These are phyloP conservation scores for Nomada flava DNA, from an alignment of 2,888 invertebrate genomes.

Conservation along the genomic window DNA sequence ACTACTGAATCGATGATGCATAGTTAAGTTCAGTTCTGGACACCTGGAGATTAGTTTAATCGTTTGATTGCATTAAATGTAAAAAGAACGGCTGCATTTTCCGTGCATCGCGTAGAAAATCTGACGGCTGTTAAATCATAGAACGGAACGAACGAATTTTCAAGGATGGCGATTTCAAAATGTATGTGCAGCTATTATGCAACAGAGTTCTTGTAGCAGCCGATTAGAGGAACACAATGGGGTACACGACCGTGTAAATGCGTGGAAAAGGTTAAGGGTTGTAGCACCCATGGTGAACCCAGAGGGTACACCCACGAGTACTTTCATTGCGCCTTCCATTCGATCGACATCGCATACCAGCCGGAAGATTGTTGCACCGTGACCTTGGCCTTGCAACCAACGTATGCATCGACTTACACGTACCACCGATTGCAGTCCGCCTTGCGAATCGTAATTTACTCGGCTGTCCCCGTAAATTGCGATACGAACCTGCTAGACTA, in stretches of 20 bases:
- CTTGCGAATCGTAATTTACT: constrained; percentile 57
- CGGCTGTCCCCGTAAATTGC: constrained; percentile 50
- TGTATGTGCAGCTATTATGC: not conserved
- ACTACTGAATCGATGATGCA: constrained; percentile 26
- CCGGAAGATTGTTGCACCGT: constrained; percentile 62
- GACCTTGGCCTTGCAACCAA: constrained; percentile 62
- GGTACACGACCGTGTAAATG: constrained; percentile 56
- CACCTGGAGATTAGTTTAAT: not conserved
- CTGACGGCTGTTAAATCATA: no score
- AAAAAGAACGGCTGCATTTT: not conserved
- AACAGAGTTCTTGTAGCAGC: not conserved
- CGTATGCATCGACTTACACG: constrained; percentile 34
- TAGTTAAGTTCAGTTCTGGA: not conserved
- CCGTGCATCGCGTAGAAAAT: no score
- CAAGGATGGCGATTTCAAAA: no score
- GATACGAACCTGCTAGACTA: constrained; percentile 16
- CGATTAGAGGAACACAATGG: not conserved
- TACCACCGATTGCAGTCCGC: constrained; percentile 30
- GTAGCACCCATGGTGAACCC: constrained; percentile 62
- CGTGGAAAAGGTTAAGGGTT: constrained; percentile 67
- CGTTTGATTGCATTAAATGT: not conserved
- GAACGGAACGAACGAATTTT: no score
- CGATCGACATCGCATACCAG: constrained; percentile 37
- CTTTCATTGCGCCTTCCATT: constrained; percentile 49
- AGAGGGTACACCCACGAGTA: constrained; percentile 51